These are phyloP conservation scores for Periophthalmodon schlosseri DNA, from an alignment of 2,113 vertebrate species.

Conservation along the genomic window DNA sequence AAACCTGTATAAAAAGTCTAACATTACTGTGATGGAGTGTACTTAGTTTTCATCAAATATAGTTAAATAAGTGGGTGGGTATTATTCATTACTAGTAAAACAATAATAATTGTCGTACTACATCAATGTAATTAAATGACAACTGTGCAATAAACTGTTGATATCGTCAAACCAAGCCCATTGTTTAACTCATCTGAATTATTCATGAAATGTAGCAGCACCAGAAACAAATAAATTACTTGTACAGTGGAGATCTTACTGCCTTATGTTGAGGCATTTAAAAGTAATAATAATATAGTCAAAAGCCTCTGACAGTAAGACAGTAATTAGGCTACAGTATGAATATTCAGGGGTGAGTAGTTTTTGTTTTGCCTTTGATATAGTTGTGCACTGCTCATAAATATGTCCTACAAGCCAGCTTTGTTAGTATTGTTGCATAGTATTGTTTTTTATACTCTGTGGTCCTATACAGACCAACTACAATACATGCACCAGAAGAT, in stretches of 20 bases:
- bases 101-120: background rate
- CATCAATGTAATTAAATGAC: background rate
- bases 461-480: too few species aligned
- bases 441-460: too few species aligned
- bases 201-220: background rate
- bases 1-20: slow-evolving; percentile 30
- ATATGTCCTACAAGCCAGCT: too few species aligned
- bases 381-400: too few species aligned
- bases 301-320: background rate
- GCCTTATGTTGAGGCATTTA: background rate
- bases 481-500: too few species aligned
- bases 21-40: background rate
- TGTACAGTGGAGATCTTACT: background rate
- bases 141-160: background rate
- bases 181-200: background rate
- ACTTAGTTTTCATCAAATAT: background rate
- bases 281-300: background rate
- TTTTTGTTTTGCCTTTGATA: too few species aligned
- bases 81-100: background rate
- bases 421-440: too few species aligned
- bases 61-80: background rate
- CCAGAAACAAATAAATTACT: background rate
- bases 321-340: too few species aligned
- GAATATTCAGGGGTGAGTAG: background rate
- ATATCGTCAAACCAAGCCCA: background rate